phyloP scores from a whole-genome alignment of 2,888 invertebrate species.

The Sepioteuthis lessoniana region DNA sequence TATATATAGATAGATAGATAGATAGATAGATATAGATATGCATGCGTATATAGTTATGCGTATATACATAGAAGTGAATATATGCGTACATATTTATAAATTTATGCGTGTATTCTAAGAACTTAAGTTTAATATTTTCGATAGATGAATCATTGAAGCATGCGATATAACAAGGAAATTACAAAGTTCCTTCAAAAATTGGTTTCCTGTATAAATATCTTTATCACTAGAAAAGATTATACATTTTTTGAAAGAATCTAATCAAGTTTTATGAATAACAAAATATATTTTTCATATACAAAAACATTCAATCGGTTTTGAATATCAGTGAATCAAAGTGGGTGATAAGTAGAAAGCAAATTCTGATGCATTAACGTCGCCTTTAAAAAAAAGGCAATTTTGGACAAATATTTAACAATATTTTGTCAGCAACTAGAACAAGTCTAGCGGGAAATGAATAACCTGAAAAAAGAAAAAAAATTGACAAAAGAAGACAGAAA shows the following conservation, averaged over 20 bases:
- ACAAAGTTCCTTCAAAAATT: background rate
- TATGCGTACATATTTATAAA: background rate
- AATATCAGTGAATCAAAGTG: background rate
- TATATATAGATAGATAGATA: background rate
- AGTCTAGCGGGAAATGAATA: background rate
- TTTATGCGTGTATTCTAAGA: background rate
- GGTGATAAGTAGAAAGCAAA: background rate
- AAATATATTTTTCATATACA: background rate
- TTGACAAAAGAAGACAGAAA: no score
- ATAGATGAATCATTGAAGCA: background rate
- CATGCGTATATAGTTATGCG: background rate
- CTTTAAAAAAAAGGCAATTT: background rate
- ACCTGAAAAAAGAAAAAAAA: background rate
- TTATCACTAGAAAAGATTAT: background rate
- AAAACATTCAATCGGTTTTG: background rate
- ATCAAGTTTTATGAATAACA: background rate
- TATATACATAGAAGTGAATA: background rate
- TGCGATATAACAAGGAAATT: background rate
- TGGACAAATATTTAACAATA: background rate
- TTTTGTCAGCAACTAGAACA: background rate
- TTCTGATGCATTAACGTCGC: background rate
- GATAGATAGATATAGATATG: no score
- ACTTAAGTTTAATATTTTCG: background rate
- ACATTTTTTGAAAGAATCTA: background rate
- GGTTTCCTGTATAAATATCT: background rate